Evolutionary conservation across 2,113 vertebrate species (phyloP), one percentile per base, ranked within the genome.

Genomic region (Hippocampus barbouri): DNA sequence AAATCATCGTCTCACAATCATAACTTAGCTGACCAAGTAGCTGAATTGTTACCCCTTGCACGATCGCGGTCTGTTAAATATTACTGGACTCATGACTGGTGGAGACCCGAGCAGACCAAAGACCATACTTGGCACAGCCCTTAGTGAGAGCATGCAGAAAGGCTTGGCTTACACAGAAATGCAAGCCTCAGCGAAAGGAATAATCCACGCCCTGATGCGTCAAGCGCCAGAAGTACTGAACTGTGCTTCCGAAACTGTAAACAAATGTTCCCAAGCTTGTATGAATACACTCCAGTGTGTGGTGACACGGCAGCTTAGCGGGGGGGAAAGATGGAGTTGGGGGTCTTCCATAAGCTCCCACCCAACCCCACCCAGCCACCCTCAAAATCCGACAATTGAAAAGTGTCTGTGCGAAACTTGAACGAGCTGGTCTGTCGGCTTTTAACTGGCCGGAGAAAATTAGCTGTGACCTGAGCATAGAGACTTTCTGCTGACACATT

Each of bases 401-500:
- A 64, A 43, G 63, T 65, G 40, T n/a, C 63, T 65, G 21, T 43
- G 21, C n/a, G 21, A 21, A 45, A 65, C 63, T 45, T 40, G 15
- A 65, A 40, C 21, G 1, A 65, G 63, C 63, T 15, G 63, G 21
- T 23, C 21, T n/a, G 63, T 43, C 40, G 10, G 63, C 40, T 65
- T 65, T 65, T 45, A 23, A 65, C 63, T 15, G 63, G 63, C 63
- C 41, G 21, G 38, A 23, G 63, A 43, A 45, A 65, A 65, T 65
- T 65, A 65, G 21, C 40, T 40, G 63, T 65, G 63, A 65, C 63
- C 63, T 43, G 38, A 23, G 63, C 63, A 11, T 23, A 21, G 63
- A 45, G 40, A 43, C 63, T 65, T 65, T 65, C 40, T 65, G 63
- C 40, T 65, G 63, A 65, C 63, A 65, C 12, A n/a, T 23, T 20